phyloP scores from a whole-genome alignment of 2,113 vertebrate genomes.

The Triplophysa rosa region DNA sequence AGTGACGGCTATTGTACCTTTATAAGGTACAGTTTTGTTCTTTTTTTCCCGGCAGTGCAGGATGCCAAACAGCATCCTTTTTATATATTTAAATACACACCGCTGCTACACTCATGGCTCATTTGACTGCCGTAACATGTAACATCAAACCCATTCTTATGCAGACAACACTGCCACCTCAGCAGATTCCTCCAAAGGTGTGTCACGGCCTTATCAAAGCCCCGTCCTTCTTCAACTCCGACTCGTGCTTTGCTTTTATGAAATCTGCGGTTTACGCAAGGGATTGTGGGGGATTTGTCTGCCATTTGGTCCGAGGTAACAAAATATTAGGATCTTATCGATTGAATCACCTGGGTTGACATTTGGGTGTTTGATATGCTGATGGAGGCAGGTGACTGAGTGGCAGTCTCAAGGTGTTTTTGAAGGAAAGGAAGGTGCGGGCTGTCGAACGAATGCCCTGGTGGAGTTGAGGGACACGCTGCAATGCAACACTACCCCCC shows the following conservation, averaged over 20 bases:
- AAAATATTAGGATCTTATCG: conserved; percentile 58
- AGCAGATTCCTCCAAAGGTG: conserved; percentile 58
- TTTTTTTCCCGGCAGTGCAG: not conserved
- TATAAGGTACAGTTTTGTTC: too few relatives aligned
- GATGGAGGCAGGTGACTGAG: conserved; percentile 37
- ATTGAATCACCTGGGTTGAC: conserved; percentile 61
- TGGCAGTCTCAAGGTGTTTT: conserved; percentile 41
- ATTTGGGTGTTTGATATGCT: conserved; percentile 57
- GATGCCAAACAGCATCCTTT: not conserved
- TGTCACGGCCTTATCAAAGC: conserved; percentile 58
- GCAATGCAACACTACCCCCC: not conserved
- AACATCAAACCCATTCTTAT: conserved; percentile 65
- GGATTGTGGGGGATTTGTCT: conserved; percentile 63
- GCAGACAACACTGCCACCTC: conserved; percentile 61
- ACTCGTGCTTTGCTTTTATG: conserved; percentile 59
- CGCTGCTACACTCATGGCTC: not conserved
- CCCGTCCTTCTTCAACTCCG: conserved; percentile 34
- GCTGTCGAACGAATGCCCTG: conserved; percentile 6
- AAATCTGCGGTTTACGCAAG: conserved; percentile 59
- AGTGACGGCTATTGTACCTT: too few relatives aligned
- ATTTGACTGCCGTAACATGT: conserved; percentile 23
- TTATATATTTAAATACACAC: conserved; percentile 1
- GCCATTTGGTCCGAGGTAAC: conserved; percentile 61
- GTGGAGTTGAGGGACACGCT: conserved; percentile 38
- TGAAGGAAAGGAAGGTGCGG: conserved; percentile 11